A percentile compares a stretch with the other conserved stretches of the same genome.
These are phyloP conservation scores for Brachyptera putata DNA, from an alignment of 2,888 invertebrate genomes.

Conservation along the genomic window DNA sequence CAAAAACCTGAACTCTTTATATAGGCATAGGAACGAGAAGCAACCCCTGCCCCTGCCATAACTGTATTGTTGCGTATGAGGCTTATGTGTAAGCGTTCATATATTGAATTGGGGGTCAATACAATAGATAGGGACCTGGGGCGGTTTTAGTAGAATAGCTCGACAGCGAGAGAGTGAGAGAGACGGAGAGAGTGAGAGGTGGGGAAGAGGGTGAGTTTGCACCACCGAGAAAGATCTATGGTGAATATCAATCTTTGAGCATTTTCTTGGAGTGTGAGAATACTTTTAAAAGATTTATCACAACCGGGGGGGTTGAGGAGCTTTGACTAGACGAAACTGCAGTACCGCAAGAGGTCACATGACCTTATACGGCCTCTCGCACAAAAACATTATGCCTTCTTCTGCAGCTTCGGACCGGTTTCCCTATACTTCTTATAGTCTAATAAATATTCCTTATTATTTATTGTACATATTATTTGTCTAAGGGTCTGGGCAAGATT, in stretches of 20 bases:
- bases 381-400: conserved; percentile 2
- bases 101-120: conserved; percentile 1
- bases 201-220: neutral
- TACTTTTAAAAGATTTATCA: neutral
- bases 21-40: no score
- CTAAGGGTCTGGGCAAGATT: conserved; percentile 3
- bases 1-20: conserved; percentile 14
- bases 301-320: no score
- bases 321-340: neutral
- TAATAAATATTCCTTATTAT: conserved; percentile 22
- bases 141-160: neutral
- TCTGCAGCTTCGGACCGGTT: neutral
- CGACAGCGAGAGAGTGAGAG: neutral
- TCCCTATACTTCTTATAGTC: neutral
- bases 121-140: conserved; percentile 9
- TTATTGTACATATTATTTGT: conserved; percentile 19
- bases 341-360: neutral
- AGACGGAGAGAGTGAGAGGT: neutral
- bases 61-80: conserved; percentile 17
- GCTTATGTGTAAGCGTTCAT: conserved; percentile 17
- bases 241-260: conserved; percentile 2
- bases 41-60: conserved; percentile 2
- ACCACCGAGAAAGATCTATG: neutral
- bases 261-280: conserved; percentile 6
- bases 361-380: neutral